Base-by-base conservation (phyloP, 1,140 invertebrate genomes). In the Popillia japonica region DNA sequence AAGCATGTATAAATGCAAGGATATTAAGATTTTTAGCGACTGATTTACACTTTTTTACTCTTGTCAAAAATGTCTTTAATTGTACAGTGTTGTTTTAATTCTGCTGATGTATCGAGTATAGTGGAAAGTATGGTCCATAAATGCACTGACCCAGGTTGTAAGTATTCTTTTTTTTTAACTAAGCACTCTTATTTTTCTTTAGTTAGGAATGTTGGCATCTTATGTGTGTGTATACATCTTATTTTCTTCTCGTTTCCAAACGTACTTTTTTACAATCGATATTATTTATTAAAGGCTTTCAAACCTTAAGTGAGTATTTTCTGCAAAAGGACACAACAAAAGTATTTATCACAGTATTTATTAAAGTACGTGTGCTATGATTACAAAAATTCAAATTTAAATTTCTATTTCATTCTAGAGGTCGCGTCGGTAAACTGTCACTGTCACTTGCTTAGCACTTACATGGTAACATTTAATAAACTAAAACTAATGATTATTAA, bases 101-200 rank as follows among this genome's bases (percentile, higher is more conserved):
- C 91, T 20, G 87, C 87, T 3, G 93, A 94, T 83, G 86, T 92
- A 20, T 90, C 92, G 2, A 93, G 94, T 85, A 90, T 94, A 82
- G 87, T 94, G 75, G 93, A 94, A 80, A 91, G 91, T 55, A 90
- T 94, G 77, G 88, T 92, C 4, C 91, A 92, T 85, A 94, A 94
- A 87, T 95, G 93, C 85, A 94, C 93, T 20, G 93, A 94, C 88
- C 92, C 93, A 68, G 91, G 92, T 85, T 95, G 93, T 95, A 89
- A 94, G 94, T 93, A 88, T 59, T 68, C 27, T 27, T 23, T 23
- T 48, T 34, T 34, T 34, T 34, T 2, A 34, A 34, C 4, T 34
- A 34, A 34, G 44, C 44, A 10, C 44, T 48, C 27, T 34, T 34
- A 34, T 34, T 34, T 34, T 34, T 34, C 27, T 48, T 48, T 3